Conservation (phyloP, 1,140 invertebrate species). For the Globodera ellingtonae region DNA sequence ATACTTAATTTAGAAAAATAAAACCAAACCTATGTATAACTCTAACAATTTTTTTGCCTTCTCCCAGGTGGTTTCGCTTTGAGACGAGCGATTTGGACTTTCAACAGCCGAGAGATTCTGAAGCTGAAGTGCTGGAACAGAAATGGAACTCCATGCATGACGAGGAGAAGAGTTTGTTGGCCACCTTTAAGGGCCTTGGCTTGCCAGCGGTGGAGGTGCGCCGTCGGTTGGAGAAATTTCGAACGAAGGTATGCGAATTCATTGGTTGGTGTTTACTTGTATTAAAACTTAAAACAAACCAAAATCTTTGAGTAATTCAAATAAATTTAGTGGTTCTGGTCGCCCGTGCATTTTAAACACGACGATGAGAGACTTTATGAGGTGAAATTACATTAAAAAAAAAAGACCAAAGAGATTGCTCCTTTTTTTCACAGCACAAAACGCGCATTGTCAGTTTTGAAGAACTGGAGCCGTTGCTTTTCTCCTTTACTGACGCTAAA, state of each 20-base stretch:
- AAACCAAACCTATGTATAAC: neutral
- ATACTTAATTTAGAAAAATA: neutral
- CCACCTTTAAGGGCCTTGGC: neutral
- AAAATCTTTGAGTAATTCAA: neutral
- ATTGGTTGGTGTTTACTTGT: neutral
- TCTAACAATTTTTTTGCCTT: neutral
- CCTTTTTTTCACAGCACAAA: neutral
- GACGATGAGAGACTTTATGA: slow-evolving; percentile 23
- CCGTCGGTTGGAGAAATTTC: slow-evolving; percentile 17
- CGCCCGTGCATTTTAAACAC: slow-evolving; percentile 7
- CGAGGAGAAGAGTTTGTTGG: neutral
- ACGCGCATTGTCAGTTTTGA: slow-evolving; percentile 18
- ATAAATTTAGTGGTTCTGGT: slow-evolving; percentile 23
- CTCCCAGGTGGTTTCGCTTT: neutral
- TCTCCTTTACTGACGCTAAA: neutral
- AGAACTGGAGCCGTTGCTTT: slow-evolving; percentile 7
- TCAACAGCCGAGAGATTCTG: neutral
- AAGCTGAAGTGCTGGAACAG: slow-evolving; percentile 12
- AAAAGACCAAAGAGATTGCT: neutral
- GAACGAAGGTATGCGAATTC: neutral
- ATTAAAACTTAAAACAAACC: too few relatives aligned
- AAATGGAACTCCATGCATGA: neutral
- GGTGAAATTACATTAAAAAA: neutral
- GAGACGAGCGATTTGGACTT: neutral
- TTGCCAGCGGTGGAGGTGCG: slow-evolving; percentile 3